Conservation (phyloP, 1,140 invertebrate genomes). For the Drosophila elegans region DNA sequence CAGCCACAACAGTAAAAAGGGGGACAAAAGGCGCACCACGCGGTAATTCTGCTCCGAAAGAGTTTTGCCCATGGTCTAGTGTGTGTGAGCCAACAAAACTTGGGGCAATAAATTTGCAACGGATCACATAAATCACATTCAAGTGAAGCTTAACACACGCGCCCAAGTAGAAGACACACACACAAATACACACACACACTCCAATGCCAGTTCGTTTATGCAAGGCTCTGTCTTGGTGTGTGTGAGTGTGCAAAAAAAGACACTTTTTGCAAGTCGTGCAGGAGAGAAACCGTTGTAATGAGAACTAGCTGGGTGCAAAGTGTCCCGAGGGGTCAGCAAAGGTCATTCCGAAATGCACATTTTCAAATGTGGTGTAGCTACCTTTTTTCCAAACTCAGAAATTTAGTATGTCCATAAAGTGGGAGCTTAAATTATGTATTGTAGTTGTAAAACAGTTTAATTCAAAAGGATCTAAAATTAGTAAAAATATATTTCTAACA, state of each 20-base stretch:
- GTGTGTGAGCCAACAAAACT: slow-evolving; percentile 68
- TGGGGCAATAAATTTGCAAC: slow-evolving; percentile 79
- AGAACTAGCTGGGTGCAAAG: slow-evolving; percentile 33
- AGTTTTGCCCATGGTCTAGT: slow-evolving; percentile 43
- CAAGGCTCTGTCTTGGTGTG: neutral
- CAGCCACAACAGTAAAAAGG: slow-evolving; percentile 45
- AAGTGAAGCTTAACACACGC: slow-evolving; percentile 83
- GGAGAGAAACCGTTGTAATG: slow-evolving; percentile 48
- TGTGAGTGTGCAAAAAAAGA: slow-evolving; percentile 36
- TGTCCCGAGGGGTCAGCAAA: slow-evolving; percentile 20
- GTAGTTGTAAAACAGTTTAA: neutral
- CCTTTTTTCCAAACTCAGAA: neutral
- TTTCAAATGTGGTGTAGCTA: neutral
- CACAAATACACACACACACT: slow-evolving; percentile 1
- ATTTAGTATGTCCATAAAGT: neutral
- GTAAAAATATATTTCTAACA: too few species aligned
- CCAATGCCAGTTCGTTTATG: slow-evolving; percentile 17
- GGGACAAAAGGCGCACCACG: slow-evolving; percentile 52
- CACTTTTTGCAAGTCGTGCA: slow-evolving; percentile 23
- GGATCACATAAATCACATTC: slow-evolving; percentile 83
- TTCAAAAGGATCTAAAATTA: too few species aligned
- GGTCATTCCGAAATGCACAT: neutral
- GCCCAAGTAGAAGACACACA: slow-evolving; percentile 72
- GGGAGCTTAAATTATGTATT: neutral
- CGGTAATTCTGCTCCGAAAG: slow-evolving; percentile 69